These are phyloP conservation scores for Chalcis sispes DNA, from an alignment of 2,888 invertebrate species.

Conservation along the genomic window DNA sequence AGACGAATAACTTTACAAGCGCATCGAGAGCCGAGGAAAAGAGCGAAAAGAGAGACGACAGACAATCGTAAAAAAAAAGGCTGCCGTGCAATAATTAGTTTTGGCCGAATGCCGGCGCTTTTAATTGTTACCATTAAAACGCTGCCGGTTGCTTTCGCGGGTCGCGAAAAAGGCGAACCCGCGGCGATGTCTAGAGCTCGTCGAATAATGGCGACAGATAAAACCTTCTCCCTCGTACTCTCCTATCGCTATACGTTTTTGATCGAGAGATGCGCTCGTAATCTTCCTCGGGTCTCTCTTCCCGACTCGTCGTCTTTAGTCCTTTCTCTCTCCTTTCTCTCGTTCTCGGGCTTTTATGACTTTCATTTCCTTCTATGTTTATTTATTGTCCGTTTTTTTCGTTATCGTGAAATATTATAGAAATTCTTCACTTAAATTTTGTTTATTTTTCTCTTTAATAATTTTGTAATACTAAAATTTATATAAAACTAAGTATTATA, in stretches of 20 bases:
- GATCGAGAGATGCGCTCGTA: conserved; percentile 48
- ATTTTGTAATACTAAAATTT: too few species aligned
- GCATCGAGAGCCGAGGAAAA: neutral
- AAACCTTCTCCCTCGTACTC: conserved; percentile 15
- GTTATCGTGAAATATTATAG: too few species aligned
- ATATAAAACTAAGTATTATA: too few species aligned
- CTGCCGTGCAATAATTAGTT: conserved; percentile 70
- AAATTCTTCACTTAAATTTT: too few species aligned
- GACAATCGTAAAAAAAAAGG: conserved; percentile 64
- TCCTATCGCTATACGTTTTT: conserved; percentile 10
- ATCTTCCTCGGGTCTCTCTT: conserved; percentile 19
- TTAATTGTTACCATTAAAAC: conserved; percentile 72
- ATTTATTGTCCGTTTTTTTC: conserved; percentile 6
- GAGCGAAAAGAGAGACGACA: conserved; percentile 53
- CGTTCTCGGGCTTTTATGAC: conserved; percentile 43
- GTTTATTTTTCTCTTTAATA: too few species aligned
- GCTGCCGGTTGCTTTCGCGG: conserved; percentile 5
- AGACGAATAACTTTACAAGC: conserved; percentile 25
- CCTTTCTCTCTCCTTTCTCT: conserved; percentile 9
- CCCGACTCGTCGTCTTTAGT: conserved; percentile 3
- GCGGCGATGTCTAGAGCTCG: neutral
- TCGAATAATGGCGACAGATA: conserved; percentile 51
- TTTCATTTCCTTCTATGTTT: conserved; percentile 36
- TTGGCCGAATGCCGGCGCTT: conserved; percentile 63
- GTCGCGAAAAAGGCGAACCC: conserved; percentile 47